Evolutionary conservation across 2,888 invertebrate genomes (phyloP).

Genomic region (Rhorus exstirpatorius): DNA sequence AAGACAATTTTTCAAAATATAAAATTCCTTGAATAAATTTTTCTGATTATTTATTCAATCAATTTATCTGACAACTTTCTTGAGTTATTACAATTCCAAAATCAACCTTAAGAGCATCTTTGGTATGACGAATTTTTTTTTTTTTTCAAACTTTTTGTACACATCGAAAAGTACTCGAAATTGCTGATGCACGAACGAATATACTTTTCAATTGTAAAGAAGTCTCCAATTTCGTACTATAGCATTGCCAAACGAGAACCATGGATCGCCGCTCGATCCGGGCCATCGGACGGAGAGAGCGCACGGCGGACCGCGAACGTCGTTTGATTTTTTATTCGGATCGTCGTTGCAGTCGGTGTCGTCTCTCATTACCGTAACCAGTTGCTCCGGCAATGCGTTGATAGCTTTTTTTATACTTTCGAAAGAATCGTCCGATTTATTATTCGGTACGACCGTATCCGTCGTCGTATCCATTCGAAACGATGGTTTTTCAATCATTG

Average conservation of each 20-base stretch:
- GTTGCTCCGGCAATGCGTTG: slow-evolving; percentile 61
- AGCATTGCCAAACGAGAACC: slow-evolving; percentile 55
- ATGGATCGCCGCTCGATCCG: slow-evolving; percentile 54
- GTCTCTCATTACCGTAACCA: slow-evolving; percentile 59
- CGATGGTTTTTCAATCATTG: not conserved
- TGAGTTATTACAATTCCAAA: too few species aligned
- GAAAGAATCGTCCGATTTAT: slow-evolving; percentile 17
- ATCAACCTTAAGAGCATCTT: too few species aligned
- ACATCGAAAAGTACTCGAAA: too few species aligned
- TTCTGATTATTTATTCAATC: too few species aligned
- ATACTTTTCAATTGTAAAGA: slow-evolving; percentile 19
- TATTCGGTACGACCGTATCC: not conserved
- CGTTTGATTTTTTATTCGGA: slow-evolving; percentile 10
- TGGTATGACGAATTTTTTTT: too few species aligned
- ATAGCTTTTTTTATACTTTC: slow-evolving; percentile 52
- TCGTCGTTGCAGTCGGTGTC: slow-evolving; percentile 64
- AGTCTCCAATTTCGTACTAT: slow-evolving; percentile 58
- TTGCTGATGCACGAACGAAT: too few species aligned
- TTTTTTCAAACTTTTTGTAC: too few species aligned
- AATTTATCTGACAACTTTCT: too few species aligned
- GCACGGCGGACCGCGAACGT: slow-evolving; percentile 63
- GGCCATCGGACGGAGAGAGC: slow-evolving; percentile 47
- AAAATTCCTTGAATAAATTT: too few species aligned
- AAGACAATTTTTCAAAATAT: too few species aligned
- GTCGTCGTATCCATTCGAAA: not conserved